These are phyloP conservation scores for Willisornis vidua DNA, from an alignment of 2,113 vertebrate genomes.

Conservation along the genomic window DNA sequence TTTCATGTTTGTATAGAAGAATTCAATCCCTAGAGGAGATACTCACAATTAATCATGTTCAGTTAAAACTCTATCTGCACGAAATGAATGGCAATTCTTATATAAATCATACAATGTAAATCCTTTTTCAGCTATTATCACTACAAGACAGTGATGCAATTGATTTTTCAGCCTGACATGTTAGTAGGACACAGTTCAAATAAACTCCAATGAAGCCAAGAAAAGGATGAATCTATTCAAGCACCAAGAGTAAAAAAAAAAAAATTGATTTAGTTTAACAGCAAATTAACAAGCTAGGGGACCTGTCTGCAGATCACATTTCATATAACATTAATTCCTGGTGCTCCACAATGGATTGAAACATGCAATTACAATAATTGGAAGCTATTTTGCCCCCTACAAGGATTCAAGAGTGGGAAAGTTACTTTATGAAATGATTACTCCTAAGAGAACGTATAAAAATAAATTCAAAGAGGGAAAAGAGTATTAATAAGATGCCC, in stretches of 20 bases:
- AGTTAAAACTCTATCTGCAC: constrained; percentile 13
- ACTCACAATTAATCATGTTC: constrained; percentile 37
- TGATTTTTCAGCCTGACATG: constrained; percentile 64
- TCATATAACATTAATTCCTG: constrained; percentile 48
- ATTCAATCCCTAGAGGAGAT: neutral
- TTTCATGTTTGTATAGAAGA: neutral
- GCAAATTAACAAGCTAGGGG: constrained; percentile 48
- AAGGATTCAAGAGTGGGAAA: neutral
- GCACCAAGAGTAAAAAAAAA: constrained; percentile 47
- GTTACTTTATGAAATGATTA: constrained; percentile 10
- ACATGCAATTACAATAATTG: constrained; percentile 47
- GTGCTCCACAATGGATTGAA: neutral
- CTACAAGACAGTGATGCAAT: constrained; percentile 30
- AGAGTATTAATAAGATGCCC: neutral
- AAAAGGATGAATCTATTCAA: constrained; percentile 26
- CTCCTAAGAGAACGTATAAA: neutral
- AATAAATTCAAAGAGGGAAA: neutral
- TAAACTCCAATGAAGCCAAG: constrained; percentile 36
- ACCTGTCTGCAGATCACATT: constrained; percentile 14
- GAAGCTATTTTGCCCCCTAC: constrained; percentile 14
- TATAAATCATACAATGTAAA: constrained; percentile 38
- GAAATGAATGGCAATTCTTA: constrained; percentile 40
- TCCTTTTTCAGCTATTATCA: constrained; percentile 34
- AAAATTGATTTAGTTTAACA: constrained; percentile 42
- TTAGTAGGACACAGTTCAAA: constrained; percentile 24